Evolutionary conservation across 2,888 invertebrate species (phyloP), one percentile per base, ranked within the genome.

Genomic region (Drosophila testacea): DNA sequence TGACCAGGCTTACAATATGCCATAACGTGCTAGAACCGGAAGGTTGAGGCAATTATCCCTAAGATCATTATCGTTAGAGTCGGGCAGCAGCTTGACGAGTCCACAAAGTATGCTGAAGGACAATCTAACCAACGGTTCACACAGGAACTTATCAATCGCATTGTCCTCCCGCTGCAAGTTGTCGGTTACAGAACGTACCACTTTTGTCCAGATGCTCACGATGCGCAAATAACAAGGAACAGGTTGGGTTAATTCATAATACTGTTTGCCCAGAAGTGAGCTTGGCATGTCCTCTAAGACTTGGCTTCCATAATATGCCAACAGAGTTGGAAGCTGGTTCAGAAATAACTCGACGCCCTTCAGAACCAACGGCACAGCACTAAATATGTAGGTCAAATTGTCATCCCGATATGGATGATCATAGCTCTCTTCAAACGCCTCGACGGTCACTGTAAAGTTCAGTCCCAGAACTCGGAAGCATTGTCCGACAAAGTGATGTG

Each of bases 401-500:
- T 77, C 87, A 10, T 71, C 39, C 28, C 52, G 38, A 50, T 75
- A 88, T 6, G 75, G 51, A 46, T 83, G 69, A 28, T 62, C 46
- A 50, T 64, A 52, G 0, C 51, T 61, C 6, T 41, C 5, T 9
- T 50, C 10, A 11, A 78, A 81, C 1, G 28, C 77, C 6, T 59
- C 59, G 2, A 69, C 39, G 52, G 50, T 62, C 0, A 83, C 71
- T 6, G 50, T 69, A 11, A 83, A 86, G 0, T 56, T 68, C 0
- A 83, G 67, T 0, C 81, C 87, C 7, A 88, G 4, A 1, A 56
- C 73, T 0, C 39, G 28, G 22, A 83, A 83, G 39, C 84, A 86
- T 44, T 83, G 84, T 0, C 65, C 52, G 10, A 89, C 84, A 47
- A 83, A 86, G 4, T 64, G 41, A 41, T 83, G 79, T 1, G 87